A percentile compares a stretch with the other conserved stretches of the same genome.
phyloP scores from a whole-genome alignment of 2,888 invertebrate genomes.

The Tiliacea aurago region DNA sequence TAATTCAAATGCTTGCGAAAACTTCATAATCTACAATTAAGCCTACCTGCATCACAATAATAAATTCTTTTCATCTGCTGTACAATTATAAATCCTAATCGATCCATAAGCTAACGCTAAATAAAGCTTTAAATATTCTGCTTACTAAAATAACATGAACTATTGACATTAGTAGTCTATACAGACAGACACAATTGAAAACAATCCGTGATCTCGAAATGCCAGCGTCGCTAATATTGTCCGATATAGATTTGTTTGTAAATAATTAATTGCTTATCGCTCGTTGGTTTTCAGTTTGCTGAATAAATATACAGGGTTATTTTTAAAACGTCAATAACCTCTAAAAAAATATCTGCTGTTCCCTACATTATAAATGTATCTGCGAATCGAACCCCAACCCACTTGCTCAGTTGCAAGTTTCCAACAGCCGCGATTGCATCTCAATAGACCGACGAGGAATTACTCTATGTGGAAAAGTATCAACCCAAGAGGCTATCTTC shows the following conservation, averaged over 20 bases:
- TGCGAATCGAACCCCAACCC: not conserved
- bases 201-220: conserved; percentile 29
- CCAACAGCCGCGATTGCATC: not conserved
- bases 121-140: not conserved
- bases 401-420: no score
- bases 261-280: conserved; percentile 30
- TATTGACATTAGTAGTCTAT: conserved; percentile 21
- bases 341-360: no score
- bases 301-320: no score
- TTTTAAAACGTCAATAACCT: no score
- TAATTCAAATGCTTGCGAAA: no score
- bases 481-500: not conserved
- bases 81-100: conserved; percentile 11
- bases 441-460: not conserved
- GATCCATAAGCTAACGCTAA: conserved; percentile 4
- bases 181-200: conserved; percentile 42
- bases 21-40: no score
- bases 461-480: not conserved
- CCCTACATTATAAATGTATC: no score
- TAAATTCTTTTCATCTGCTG: not conserved
- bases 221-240: conserved; percentile 15
- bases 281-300: conserved; percentile 14
- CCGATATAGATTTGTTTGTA: conserved; percentile 38
- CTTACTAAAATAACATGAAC: conserved; percentile 40
- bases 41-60: not conserved